Evolutionary conservation across 1,140 invertebrate species (phyloP).

Genomic region (Batillaria attramentaria): DNA sequence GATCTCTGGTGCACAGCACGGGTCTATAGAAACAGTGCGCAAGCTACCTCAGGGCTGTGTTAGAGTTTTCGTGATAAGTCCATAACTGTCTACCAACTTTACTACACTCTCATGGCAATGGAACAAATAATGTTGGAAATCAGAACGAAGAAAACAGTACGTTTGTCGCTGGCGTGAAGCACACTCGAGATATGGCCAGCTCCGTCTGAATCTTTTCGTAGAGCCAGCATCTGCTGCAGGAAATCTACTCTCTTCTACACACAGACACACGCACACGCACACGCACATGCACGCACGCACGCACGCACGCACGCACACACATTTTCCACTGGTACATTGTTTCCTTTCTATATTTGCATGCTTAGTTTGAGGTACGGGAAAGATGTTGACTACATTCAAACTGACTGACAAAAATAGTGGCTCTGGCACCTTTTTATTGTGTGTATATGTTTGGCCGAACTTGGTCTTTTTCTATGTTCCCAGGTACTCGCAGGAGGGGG

Average conservation of each 20-base stretch:
- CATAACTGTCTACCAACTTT: neutral
- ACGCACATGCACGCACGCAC: neutral
- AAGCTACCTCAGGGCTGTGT: too few species aligned
- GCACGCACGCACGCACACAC: neutral
- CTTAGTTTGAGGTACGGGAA: neutral
- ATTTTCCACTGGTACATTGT: neutral
- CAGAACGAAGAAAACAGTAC: neutral
- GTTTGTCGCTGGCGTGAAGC: neutral
- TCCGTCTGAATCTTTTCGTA: too few species aligned
- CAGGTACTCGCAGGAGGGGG: neutral
- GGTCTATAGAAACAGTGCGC: too few species aligned
- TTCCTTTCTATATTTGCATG: too few species aligned
- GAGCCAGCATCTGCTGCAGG: slow-evolving; percentile 3
- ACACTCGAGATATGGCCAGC: neutral
- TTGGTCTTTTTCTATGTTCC: neutral
- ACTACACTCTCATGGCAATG: too few species aligned
- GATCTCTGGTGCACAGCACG: too few species aligned
- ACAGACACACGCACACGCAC: neutral
- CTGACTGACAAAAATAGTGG: neutral
- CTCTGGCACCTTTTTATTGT: neutral
- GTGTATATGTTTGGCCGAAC: neutral
- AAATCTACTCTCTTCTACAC: slow-evolving; percentile 5
- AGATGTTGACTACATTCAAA: neutral
- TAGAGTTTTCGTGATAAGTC: neutral
- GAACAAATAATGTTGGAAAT: neutral